Percentiles rank a stretch among this genome's conserved stretches.
Conservation (phyloP, 2,888 invertebrate genomes). For the Salticus scenicus region DNA sequence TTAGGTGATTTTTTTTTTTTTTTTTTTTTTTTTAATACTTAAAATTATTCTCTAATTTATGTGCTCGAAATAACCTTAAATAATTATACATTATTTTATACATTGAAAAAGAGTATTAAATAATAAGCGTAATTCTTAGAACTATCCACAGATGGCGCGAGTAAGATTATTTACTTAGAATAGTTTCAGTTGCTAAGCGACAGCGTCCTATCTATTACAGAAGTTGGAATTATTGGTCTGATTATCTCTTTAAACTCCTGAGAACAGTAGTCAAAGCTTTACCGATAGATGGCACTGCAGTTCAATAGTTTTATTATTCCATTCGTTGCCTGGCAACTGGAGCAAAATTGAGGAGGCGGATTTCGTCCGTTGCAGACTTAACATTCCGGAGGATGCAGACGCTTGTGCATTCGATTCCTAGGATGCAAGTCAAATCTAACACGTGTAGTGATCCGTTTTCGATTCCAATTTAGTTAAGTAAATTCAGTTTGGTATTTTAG, state of each 20-base stretch:
- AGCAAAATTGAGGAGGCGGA: conserved; percentile 12
- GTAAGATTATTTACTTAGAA: neutral
- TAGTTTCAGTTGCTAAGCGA: neutral
- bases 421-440: neutral
- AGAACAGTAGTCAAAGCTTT: neutral
- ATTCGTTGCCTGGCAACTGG: conserved; percentile 3
- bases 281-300: neutral
- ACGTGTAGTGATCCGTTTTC: neutral
- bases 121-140: too few species aligned
- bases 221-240: neutral
- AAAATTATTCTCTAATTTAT: too few species aligned
- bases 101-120: too few species aligned
- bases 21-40: too few species aligned
- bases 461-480: neutral
- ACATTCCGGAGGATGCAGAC: conserved; percentile 17
- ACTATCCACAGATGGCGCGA: neutral
- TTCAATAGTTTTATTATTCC: neutral
- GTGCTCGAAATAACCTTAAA: too few species aligned
- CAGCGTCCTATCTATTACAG: neutral
- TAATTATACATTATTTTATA: too few species aligned
- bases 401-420: neutral
- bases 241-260: neutral
- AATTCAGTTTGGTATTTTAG: neutral
- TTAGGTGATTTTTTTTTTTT: too few species aligned
- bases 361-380: conserved; percentile 6